A percentile compares a stretch with the other conserved stretches of the same genome.
Evolutionary conservation across 2,888 invertebrate genomes (phyloP).

Genomic region (Actias luna): DNA sequence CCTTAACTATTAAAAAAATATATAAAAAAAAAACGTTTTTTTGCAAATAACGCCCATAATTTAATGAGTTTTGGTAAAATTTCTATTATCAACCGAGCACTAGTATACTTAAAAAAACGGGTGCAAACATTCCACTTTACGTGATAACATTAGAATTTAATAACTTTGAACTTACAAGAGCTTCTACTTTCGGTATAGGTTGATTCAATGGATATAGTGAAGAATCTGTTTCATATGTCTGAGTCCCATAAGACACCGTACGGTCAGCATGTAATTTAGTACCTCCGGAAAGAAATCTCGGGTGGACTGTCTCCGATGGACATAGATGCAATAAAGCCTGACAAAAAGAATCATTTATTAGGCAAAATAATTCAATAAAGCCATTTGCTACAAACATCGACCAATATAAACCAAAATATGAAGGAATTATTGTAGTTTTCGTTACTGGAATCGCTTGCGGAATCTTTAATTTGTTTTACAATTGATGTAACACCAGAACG

Average conservation of each 20-base stretch:
- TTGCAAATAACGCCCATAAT: too few species aligned
- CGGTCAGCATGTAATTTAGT: constrained; percentile 58
- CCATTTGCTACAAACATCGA: background rate
- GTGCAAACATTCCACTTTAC: too few species aligned
- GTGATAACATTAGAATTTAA: background rate
- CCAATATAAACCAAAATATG: background rate
- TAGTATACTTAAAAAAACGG: too few species aligned
- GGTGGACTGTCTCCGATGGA: constrained; percentile 58
- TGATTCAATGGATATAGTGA: constrained; percentile 83
- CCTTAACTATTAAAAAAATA: too few species aligned
- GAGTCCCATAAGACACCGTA: constrained; percentile 81
- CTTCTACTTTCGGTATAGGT: constrained; percentile 81
- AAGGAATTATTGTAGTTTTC: too few species aligned
- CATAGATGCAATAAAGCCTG: constrained; percentile 77
- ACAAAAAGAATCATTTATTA: constrained; percentile 21
- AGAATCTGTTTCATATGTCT: constrained; percentile 82
- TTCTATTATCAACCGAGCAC: too few species aligned
- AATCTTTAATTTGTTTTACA: too few species aligned
- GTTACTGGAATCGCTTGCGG: too few species aligned
- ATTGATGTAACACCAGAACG: too few species aligned
- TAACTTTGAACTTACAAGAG: constrained; percentile 45
- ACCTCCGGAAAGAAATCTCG: constrained; percentile 69
- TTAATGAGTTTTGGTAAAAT: too few species aligned
- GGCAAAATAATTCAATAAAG: background rate
- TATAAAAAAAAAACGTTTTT: too few species aligned